Evolutionary conservation across 2,113 vertebrate species (phyloP).

Genomic region (Dolichotis patagonum): DNA sequence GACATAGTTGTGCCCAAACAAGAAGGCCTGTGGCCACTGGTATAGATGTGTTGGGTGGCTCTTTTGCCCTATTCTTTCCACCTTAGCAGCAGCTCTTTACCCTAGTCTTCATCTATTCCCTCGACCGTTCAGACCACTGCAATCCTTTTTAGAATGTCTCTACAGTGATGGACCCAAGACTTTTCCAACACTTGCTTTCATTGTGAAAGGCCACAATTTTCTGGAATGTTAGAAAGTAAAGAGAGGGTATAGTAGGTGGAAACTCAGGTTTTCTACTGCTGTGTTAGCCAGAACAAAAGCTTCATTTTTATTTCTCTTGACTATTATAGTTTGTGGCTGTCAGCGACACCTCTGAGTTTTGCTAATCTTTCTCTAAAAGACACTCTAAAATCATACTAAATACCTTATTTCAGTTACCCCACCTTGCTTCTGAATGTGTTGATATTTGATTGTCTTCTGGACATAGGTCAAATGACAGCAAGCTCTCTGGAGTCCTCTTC

Average conservation of each 20-base stretch:
- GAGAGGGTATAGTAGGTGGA: not conserved
- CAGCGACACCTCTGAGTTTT: not conserved
- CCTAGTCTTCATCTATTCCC: not conserved
- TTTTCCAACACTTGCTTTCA: not conserved
- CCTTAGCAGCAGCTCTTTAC: not conserved
- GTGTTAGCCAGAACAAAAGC: not conserved
- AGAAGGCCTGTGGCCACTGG: not conserved
- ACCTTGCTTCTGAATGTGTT: not conserved
- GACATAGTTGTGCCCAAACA: accelerated
- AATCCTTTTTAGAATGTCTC: not conserved
- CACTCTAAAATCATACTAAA: not conserved
- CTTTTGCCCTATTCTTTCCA: not conserved
- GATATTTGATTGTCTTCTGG: not conserved
- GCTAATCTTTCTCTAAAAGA: not conserved
- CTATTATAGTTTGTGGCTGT: not conserved
- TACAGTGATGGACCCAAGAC: not conserved
- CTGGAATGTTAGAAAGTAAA: not conserved
- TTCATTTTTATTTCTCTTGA: constrained; percentile 14
- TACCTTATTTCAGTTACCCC: not conserved
- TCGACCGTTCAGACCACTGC: not conserved
- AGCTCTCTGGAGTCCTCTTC: not conserved
- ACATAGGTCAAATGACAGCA: not conserved
- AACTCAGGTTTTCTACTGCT: not conserved
- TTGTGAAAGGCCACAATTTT: not conserved
- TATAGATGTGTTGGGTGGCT: accelerated